Conservation (phyloP, 64 coral and sea anemone species). For the Acropora yongei region DNA sequence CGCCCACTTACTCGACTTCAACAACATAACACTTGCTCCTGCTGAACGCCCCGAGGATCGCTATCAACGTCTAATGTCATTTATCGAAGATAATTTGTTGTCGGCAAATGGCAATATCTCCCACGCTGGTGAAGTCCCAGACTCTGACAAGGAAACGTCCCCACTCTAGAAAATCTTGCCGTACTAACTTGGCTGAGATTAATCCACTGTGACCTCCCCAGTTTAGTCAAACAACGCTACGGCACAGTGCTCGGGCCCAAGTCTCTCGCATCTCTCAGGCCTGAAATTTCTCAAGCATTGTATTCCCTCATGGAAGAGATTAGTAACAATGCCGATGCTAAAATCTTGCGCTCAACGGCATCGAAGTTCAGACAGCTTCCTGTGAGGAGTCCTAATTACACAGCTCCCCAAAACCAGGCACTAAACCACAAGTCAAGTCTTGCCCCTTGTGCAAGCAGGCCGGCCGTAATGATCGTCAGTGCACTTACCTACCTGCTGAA, state of each 20-base stretch:
- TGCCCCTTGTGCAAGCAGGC: constrained; percentile 15
- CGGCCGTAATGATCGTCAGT: constrained; percentile 7
- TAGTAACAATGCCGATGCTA: neutral
- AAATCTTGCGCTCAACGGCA: neutral
- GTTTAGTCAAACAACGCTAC: neutral
- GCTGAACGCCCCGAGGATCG: neutral
- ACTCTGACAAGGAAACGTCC: neutral
- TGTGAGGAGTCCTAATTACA: neutral
- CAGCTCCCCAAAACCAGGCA: neutral
- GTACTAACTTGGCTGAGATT: neutral
- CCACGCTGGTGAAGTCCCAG: neutral
- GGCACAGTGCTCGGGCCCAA: neutral
- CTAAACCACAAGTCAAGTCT: constrained; percentile 4
- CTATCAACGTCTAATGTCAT: neutral
- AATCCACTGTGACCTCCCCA: neutral
- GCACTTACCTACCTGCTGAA: constrained; percentile 23
- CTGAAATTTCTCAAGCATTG: neutral
- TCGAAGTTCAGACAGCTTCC: neutral
- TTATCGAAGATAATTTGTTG: neutral
- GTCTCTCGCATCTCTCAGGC: constrained; percentile 7
- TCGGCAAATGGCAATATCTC: neutral
- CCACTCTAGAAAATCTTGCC: neutral
- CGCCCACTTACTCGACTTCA: neutral
- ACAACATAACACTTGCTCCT: neutral
- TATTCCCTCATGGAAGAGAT: neutral